A percentile compares a stretch with the other conserved stretches of the same genome.
These are phyloP conservation scores for Donacobius atricapilla DNA, from an alignment of 2,113 vertebrate genomes.

Conservation along the genomic window DNA sequence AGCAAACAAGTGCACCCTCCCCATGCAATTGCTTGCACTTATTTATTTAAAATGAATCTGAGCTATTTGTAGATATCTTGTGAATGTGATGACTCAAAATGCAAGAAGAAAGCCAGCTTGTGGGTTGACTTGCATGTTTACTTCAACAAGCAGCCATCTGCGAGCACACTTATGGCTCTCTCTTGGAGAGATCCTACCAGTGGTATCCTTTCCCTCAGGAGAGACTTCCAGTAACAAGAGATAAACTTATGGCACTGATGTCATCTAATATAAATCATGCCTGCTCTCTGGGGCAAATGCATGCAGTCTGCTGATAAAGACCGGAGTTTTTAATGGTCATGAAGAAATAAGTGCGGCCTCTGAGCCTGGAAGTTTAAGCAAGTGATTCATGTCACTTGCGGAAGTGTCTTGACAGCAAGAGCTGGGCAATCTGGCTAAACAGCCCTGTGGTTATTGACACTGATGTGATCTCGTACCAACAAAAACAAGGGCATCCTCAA, in stretches of 20 bases:
- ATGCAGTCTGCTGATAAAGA: background rate
- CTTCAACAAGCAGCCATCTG: background rate
- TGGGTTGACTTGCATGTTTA: background rate
- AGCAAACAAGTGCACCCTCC: background rate
- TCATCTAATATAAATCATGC: background rate
- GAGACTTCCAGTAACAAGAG: background rate
- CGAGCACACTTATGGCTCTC: background rate
- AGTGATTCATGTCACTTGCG: background rate
- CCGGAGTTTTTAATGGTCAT: background rate
- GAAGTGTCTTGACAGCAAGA: conserved; percentile 73
- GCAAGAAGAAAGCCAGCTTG: background rate
- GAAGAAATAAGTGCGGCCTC: background rate
- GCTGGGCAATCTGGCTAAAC: conserved; percentile 72
- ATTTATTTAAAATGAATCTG: background rate
- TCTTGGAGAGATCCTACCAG: background rate
- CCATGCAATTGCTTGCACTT: background rate
- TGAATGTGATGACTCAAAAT: background rate
- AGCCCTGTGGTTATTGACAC: conserved; percentile 55
- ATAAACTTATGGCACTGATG: background rate
- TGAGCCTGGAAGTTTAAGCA: background rate
- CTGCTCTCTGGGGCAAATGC: background rate
- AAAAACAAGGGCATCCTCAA: conserved; percentile 76
- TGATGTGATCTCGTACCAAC: conserved; percentile 60
- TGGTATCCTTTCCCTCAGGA: background rate
- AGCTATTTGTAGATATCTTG: background rate